Evolutionary conservation across 1,140 invertebrate species (phyloP), one percentile per base, ranked within the genome.

Genomic region (Apocrypta bakeri): DNA sequence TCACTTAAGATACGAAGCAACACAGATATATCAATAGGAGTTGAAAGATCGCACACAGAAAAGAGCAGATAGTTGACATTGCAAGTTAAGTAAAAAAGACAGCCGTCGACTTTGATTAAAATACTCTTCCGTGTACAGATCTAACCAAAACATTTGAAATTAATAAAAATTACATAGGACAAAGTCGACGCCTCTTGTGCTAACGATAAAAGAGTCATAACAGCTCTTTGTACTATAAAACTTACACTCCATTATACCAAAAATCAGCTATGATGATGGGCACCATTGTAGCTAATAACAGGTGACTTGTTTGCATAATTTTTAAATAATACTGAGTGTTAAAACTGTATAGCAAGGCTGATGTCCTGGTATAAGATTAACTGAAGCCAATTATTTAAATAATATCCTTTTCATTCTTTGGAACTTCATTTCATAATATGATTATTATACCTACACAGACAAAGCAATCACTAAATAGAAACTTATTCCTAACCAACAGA

Each of bases 241-340:
- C 91, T 92, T 92, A 92, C 91, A 87, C 86, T 91, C 88, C 88
- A 68, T 84, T 88, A 87, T 89, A 90, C 90, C 90, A 91, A 83
- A 90, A 88, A 89, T 91, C 89, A 89, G 90, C 85, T 83, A 88
- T 77, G 87, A 84, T 64, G 87, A 90, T 84, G 83, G 88, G 88
- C 81, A 89, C 74, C 86, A 90, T 75, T 84, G 87, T 86, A 85
- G 86, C 86, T 89, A 90, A 87, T 78, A 90, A 87, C 86, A 88
- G 84, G 80, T 88, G 88, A 85, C 79, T 86, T 82, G 86, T 86
- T 88, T 84, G 85, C 90, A 88, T 90, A 84, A 87, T 88, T 90
- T 85, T 91, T 90, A 91, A 87, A 90, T 85, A 75, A 64, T 88
- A 85, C 40, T 77, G n/a, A 75, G 27, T 69, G 66, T 83, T 72